Percentiles rank a stretch among this genome's conserved stretches.
Conservation (phyloP, 2,797 vertebrate genomes). For the Anguilla anguilla region DNA sequence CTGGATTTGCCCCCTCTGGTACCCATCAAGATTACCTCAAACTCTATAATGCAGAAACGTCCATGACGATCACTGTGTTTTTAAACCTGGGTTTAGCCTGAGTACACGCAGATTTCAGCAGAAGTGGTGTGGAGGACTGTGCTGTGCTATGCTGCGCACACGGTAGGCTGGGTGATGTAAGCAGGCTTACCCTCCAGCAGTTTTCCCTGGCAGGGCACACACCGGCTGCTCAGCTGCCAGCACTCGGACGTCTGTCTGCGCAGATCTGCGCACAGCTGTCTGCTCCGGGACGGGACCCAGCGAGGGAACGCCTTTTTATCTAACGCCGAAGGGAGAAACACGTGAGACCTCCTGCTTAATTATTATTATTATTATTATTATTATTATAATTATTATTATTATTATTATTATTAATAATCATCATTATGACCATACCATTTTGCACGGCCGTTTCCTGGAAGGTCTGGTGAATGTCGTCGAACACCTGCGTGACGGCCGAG, state of each 20-base stretch:
- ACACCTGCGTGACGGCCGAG: conserved; percentile 73
- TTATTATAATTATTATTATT: background rate
- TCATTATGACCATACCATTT: conserved; percentile 65
- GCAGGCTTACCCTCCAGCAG: conserved; percentile 67
- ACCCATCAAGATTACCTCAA: too few relatives aligned
- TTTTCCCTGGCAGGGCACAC: conserved; percentile 74
- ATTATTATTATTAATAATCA: background rate
- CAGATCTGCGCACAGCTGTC: conserved; percentile 66
- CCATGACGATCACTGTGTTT: too few relatives aligned
- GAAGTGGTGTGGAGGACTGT: too few relatives aligned
- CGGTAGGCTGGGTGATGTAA: background rate
- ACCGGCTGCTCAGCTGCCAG: conserved; percentile 71
- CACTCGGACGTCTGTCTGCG: conserved; percentile 76
- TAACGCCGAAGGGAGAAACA: background rate
- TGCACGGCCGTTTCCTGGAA: conserved; percentile 61
- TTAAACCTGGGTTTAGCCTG: too few relatives aligned
- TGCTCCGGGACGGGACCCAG: conserved; percentile 33
- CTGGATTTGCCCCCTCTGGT: too few relatives aligned
- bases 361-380: background rate
- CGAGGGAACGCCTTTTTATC: background rate
- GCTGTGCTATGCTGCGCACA: too few relatives aligned
- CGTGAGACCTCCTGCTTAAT: background rate
- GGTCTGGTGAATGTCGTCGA: conserved; percentile 66
- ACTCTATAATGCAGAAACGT: too few relatives aligned
- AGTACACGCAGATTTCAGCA: too few relatives aligned